Conservation (phyloP, 2,113 vertebrate genomes). For the Jaculus jaculus region DNA sequence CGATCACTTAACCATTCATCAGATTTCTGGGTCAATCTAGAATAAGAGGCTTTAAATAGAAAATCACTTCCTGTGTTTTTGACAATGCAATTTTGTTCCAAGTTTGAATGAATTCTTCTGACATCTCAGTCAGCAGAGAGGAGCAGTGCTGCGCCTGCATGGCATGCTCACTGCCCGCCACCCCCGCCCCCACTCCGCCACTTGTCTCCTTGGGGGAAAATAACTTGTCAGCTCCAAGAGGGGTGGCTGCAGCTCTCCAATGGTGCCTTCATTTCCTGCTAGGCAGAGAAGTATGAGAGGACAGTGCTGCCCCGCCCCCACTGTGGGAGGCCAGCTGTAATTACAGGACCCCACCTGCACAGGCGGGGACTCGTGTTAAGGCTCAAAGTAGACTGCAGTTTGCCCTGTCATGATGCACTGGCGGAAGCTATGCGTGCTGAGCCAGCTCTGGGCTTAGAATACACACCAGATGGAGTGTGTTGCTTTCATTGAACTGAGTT, state of each 20-base stretch:
- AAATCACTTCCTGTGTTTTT: background rate
- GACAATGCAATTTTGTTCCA: background rate
- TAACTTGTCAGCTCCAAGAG: too few relatives aligned
- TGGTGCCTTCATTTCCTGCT: rapidly evolving
- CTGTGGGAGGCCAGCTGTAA: background rate
- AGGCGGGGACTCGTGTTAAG: background rate
- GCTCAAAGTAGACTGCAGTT: background rate
- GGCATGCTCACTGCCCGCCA: rapidly evolving
- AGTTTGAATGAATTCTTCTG: background rate
- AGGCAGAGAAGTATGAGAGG: background rate
- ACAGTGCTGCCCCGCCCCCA: background rate
- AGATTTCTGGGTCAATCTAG: background rate
- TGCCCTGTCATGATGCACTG: background rate
- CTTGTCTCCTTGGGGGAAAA: background rate
- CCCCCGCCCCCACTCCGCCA: too few relatives aligned
- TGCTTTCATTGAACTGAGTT: background rate
- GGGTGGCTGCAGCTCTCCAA: too few relatives aligned
- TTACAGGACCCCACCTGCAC: background rate
- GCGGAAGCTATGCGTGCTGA: background rate
- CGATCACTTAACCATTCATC: background rate
- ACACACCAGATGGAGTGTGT: background rate
- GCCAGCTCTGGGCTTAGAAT: background rate
- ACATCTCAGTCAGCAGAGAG: background rate
- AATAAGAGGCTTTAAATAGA: background rate
- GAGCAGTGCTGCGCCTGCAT: too few relatives aligned